Conservation (phyloP, 2,113 vertebrate species). For the Rhynchopsitta pachyrhyncha region DNA sequence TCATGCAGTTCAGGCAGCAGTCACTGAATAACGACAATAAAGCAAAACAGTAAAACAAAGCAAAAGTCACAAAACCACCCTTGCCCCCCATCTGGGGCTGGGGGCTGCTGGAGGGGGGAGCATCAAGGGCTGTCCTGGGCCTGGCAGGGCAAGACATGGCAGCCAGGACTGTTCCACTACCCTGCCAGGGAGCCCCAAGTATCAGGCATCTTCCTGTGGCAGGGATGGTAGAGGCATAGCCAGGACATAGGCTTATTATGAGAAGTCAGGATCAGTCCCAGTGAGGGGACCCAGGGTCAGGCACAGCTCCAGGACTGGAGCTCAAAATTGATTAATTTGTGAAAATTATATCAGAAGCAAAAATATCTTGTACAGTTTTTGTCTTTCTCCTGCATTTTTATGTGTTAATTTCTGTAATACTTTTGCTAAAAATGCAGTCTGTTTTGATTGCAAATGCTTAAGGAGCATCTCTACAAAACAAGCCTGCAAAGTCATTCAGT, state of each 20-base stretch:
- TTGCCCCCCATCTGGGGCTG: neutral
- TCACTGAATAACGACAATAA: neutral
- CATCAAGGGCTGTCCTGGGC: accelerated
- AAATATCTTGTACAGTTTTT: neutral
- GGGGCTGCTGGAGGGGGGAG: neutral
- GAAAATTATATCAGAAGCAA: neutral
- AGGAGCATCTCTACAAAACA: neutral
- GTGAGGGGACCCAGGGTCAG: neutral
- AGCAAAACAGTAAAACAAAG: neutral
- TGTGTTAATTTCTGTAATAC: neutral
- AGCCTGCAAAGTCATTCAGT: neutral
- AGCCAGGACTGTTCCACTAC: neutral
- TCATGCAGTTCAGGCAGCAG: neutral
- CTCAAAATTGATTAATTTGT: neutral
- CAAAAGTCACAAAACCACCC: neutral
- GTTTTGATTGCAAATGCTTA: neutral
- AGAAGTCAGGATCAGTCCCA: neutral
- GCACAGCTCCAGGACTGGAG: neutral
- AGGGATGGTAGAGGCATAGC: neutral
- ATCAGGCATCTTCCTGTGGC: neutral
- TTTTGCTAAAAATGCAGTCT: constrained; percentile 1
- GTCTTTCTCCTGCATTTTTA: neutral
- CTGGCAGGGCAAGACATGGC: neutral
- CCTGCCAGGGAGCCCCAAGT: neutral
- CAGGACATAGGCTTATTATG: accelerated